A percentile compares a stretch with the other conserved stretches of the same genome.
Conservation (phyloP, 2,888 invertebrate genomes). For the Anoncus sp. region DNA sequence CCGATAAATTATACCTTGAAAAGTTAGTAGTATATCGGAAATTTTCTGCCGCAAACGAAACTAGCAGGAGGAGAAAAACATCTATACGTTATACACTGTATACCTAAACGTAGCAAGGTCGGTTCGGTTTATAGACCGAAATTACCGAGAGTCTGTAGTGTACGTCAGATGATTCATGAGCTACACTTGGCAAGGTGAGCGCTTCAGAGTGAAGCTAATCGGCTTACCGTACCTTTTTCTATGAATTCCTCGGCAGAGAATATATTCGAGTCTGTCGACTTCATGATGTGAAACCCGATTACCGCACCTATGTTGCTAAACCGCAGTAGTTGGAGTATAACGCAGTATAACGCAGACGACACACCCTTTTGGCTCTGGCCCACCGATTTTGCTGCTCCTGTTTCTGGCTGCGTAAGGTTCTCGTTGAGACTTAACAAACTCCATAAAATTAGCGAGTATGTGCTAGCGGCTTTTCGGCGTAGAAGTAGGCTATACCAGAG, state of each 20-base stretch:
- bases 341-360: constrained; percentile 32
- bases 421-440: constrained; percentile 75
- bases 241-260: background rate
- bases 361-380: constrained; percentile 25
- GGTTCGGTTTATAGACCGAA: background rate
- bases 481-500: background rate
- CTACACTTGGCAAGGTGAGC: background rate
- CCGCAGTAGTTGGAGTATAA: constrained; percentile 30
- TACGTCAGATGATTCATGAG: constrained; percentile 28
- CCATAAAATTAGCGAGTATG: constrained; percentile 76
- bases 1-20: constrained; percentile 42
- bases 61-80: background rate
- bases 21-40: constrained; percentile 33
- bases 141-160: constrained; percentile 8
- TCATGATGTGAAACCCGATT: constrained; percentile 25
- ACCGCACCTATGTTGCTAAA: constrained; percentile 31
- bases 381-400: constrained; percentile 1
- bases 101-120: background rate
- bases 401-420: constrained; percentile 69
- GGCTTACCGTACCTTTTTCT: background rate
- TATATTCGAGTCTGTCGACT: constrained; percentile 14
- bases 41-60: constrained; percentile 15
- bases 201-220: constrained; percentile 15
- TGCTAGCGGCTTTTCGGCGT: constrained; percentile 69
- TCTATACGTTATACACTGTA: background rate